Percentiles rank a stretch among this genome's conserved stretches.
Evolutionary conservation across 2,888 invertebrate species (phyloP).

Genomic region (Leptinotarsa juncta): DNA sequence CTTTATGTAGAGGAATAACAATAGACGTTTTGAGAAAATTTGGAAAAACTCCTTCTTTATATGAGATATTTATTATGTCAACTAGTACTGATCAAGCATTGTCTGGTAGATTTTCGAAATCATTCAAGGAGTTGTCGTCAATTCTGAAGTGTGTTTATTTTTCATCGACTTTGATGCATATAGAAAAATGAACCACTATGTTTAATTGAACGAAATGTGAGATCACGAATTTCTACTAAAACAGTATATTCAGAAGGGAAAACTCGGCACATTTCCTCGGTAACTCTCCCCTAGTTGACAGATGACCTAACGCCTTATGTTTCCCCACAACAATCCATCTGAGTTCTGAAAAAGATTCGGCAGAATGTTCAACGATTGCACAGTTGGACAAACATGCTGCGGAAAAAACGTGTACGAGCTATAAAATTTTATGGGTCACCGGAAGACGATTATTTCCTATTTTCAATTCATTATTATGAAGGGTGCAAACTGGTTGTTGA

Average conservation of each 20-base stretch:
- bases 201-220: conserved; percentile 1
- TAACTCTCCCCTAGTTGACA: conserved; percentile 9
- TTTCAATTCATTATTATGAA: neutral
- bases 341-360: neutral
- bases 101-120: too few relatives aligned
- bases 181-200: neutral
- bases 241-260: conserved; percentile 1
- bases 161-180: neutral
- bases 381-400: neutral
- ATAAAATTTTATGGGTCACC: conserved; percentile 8
- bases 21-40: too few relatives aligned
- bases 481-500: neutral
- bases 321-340: conserved; percentile 1
- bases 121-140: too few relatives aligned
- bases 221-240: neutral
- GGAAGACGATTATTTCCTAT: conserved; percentile 9
- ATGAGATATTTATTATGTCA: too few relatives aligned
- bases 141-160: too few relatives aligned
- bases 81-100: too few relatives aligned
- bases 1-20: too few relatives aligned
- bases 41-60: too few relatives aligned
- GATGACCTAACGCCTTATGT: conserved; percentile 6
- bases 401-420: conserved; percentile 1
- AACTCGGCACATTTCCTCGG: neutral
- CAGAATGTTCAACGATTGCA: neutral